Evolutionary conservation across 2,888 invertebrate species (phyloP), one percentile per base, ranked within the genome.

Genomic region (Polymixis lichenea): DNA sequence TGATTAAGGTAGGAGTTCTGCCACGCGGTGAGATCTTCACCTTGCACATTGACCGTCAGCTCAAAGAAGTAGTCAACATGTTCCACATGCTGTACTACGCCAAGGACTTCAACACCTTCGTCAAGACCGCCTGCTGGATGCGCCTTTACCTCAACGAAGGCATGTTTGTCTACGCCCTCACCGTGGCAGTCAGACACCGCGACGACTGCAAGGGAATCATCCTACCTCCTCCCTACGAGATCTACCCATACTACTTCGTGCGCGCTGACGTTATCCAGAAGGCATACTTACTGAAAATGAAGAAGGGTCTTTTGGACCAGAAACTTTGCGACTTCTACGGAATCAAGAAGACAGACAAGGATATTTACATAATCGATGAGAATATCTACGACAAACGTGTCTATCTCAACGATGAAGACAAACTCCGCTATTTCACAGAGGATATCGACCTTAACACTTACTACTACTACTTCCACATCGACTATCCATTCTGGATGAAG

Each of bases 211-310:
- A 90, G 80, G 96, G 96, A 49, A 93, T 97, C 73, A 93, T 96
- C 46, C 91, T 97, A 51, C 97, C 97, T 60, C 97, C 97, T 79
- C 95, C 96, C 5, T 97, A 97, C 87, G 97, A 97, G 91, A 95
- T 97, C 86, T 96, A 97, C 83, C 98, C 98, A 0, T 97, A 97
- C 94, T 97, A 97, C 91, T 98, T 97, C 93, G 97, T 98, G 84
- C 97, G 97, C 88, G 95, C 97, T 46, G 97, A 98, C 88, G 97
- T 98, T 25, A 96, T 98, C 86, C 96, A 97, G 78, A 97, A 96
- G 76, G 95, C 96, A 15, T 97, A 97, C 88, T 80, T 96, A 83
- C 91, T 97, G 75, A 97, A 97, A 87, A 95, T 96, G 96, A 96
- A 94, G 89, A 95, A 88, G 78, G 96, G 95, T 32, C 90, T 96